Evolutionary conservation across 1,140 invertebrate genomes (phyloP), one percentile per base, ranked within the genome.

Genomic region (Neodiprion fabricii): DNA sequence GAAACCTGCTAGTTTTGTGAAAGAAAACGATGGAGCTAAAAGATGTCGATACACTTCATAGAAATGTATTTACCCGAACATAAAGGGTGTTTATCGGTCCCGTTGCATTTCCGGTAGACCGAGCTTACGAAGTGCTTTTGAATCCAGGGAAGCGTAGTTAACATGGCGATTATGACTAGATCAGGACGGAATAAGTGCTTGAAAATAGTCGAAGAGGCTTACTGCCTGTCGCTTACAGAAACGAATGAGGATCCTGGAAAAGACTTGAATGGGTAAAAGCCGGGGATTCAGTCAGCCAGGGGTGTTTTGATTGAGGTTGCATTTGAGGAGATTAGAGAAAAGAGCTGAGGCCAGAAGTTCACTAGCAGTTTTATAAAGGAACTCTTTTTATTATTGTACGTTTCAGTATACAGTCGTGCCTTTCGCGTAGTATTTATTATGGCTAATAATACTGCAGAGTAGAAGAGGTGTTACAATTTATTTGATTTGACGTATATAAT

Each of bases 381-480:
- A 61, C 53, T 61, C 53, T 61, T 61, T 61, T 61, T 61, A 61
- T 61, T 61, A 61, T 61, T 61, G 53, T 61, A 61, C 53, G 53
- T 61, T 61, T 85, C 78, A 77, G 78, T 81, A 76, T 83, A 83
- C 79, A 81, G 78, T 82, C 72, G 73, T 76, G 73, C 72, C 74
- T 70, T 75, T 75, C 72, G 74, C 74, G 53, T 61, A 14, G 11
- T 17, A 61, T 61, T 61, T 17, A 48, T 79, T 76, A 76, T 77
- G 77, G 81, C 85, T 87, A 87, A 83, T 87, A 87, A 87, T 87
- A 87, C 86, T 87, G 86, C 82, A 80, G 53, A 61, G 53, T 17
- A 40, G 77, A 82, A 82, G 83, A 85, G 84, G 84, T 85, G 80
- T 84, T 82, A 85, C 80, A 85, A 77, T 84, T 9, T 69, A 48